Conservation (phyloP, 2,797 vertebrate genomes). For the Melopsittacus undulatus region DNA sequence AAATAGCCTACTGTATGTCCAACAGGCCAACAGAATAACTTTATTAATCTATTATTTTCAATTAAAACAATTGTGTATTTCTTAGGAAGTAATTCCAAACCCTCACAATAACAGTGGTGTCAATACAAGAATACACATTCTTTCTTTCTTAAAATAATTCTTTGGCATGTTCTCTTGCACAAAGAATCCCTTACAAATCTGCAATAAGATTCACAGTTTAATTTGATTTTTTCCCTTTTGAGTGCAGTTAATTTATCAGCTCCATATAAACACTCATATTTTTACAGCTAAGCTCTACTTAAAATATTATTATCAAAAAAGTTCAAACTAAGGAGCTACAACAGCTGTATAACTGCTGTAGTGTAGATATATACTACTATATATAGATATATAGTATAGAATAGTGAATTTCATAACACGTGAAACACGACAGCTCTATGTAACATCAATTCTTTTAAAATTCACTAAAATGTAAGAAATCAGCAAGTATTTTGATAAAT, state of each 20-base stretch:
- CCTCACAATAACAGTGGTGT: neutral
- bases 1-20: neutral
- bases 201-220: neutral
- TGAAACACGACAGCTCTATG: neutral
- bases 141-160: neutral
- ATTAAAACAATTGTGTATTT: neutral
- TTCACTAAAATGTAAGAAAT: slow-evolving; percentile 69
- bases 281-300: neutral
- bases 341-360: neutral
- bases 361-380: too few species aligned
- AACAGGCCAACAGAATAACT: neutral
- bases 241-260: neutral
- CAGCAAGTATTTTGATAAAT: slow-evolving; percentile 73
- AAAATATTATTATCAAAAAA: neutral
- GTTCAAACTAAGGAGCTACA: neutral
- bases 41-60: neutral
- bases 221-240: neutral
- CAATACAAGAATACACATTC: neutral
- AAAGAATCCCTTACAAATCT: neutral
- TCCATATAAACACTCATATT: neutral
- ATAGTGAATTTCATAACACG: neutral
- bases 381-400: too few species aligned
- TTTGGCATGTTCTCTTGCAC: neutral
- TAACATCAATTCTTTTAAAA: neutral
- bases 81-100: neutral